Base-by-base conservation (phyloP, 2,888 invertebrate genomes). In the Trissonchulus latispiculum region DNA sequence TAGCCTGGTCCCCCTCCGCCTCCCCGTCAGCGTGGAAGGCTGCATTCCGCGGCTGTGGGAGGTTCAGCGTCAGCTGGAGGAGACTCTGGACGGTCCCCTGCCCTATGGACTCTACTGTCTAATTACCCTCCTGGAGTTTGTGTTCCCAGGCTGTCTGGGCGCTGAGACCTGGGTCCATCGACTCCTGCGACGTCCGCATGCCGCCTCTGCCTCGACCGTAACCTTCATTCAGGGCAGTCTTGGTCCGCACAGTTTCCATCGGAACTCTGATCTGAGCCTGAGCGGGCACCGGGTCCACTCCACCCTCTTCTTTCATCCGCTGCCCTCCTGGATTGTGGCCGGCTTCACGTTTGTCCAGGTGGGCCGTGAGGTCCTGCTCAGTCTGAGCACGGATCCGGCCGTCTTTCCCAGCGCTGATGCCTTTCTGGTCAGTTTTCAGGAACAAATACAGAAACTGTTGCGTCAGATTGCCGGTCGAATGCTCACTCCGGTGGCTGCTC, bases 1-100 rank as follows among this genome's bases (percentile, higher is more conserved):
- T 70, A 73, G 81, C 15, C 77, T 82, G 69, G 75, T 83, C 36
- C 79, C 81, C 28, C 73, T 84, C 1, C 75, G 77, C 1, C 81
- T 88, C 64, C 87, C 88, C 32, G 85, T 86, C 62, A 85, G 85
- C 76, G 85, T 85, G 1, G 88, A 88, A 79, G 87, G 87, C n/a
- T 85, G 85, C 59, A 86, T 88, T 35, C 88, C 88, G 0, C 83
- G 87, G 36, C 83, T 88, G 1, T 88, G 88, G 88, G 85, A 85
- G 67, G 85, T 87, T 36, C 84, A 87, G 61, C 83, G 84, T 62
- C 80, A 83, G 18, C 84, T 88, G 81, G 85, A 85, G 70, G 84
- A 85, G 61, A 75, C 73, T 31, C 48, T 77, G 29, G 74, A 77
- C 70, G 72, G 70, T 0, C 71, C 77, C 32, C 76, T 76, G 31